Evolutionary conservation across 1,140 invertebrate species (phyloP).

Genomic region (Penaeus chinensis): DNA sequence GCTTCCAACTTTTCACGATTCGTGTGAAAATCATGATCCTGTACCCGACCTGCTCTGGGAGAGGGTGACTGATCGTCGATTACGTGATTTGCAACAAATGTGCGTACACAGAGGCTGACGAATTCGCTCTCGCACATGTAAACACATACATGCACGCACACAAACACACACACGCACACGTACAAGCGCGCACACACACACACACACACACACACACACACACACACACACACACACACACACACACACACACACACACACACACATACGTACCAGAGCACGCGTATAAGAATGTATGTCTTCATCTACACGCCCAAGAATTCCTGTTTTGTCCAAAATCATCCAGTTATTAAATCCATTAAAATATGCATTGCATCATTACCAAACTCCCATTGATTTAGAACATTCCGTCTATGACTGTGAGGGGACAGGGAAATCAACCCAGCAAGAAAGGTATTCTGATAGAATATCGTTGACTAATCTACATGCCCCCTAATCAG

Average conservation of each 20-base stretch:
- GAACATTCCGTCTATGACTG: no score
- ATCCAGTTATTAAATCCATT: no score
- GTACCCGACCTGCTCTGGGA: no score
- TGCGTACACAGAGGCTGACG: not conserved
- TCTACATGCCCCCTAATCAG: no score
- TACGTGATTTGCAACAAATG: slow-evolving; percentile 23
- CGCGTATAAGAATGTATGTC: not conserved
- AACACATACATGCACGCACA: slow-evolving; percentile 17
- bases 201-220: slow-evolving; percentile 28
- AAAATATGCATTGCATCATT: no score
- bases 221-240: slow-evolving; percentile 30
- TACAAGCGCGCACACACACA: slow-evolving; percentile 27
- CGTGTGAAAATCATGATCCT: no score
- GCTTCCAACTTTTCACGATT: no score
- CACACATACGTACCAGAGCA: not conserved
- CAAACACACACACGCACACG: slow-evolving; percentile 23
- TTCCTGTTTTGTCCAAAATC: no score
- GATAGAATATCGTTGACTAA: no score
- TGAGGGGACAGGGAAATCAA: no score
- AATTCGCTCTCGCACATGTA: not conserved
- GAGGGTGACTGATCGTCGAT: not conserved
- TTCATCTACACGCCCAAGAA: not conserved
- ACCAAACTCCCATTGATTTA: no score
- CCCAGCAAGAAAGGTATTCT: no score
- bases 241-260: not conserved